Evolutionary conservation across 2,888 invertebrate genomes (phyloP).

Genomic region (Ophraella communa): DNA sequence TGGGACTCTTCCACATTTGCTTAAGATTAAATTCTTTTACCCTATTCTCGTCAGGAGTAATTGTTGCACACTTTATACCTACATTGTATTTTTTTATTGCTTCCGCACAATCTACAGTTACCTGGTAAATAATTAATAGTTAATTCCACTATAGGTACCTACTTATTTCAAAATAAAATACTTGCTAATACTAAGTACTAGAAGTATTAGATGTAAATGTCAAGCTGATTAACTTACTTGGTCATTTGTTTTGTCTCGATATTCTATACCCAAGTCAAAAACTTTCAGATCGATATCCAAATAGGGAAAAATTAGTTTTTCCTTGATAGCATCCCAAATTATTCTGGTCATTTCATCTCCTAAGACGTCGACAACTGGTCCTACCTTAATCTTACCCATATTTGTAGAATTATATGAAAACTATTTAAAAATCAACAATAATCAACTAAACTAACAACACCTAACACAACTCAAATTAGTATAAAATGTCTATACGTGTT

Average conservation of each 20-base stretch:
- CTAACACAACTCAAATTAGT: neutral
- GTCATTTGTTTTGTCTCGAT: conserved; percentile 92
- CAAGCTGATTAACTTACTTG: conserved; percentile 59
- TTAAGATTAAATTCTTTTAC: conserved; percentile 88
- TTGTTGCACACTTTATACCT: conserved; percentile 98
- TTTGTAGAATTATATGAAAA: conserved; percentile 23
- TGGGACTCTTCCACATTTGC: conserved; percentile 91
- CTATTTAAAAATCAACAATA: neutral
- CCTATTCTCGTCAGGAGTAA: conserved; percentile 96
- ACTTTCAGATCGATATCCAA: conserved; percentile 93
- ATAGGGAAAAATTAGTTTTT: conserved; percentile 95
- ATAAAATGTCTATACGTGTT: neutral
- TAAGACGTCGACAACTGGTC: conserved; percentile 89
- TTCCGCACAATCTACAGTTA: conserved; percentile 95
- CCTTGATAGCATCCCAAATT: conserved; percentile 98
- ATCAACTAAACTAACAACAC: neutral
- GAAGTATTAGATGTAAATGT: neutral
- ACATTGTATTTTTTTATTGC: conserved; percentile 97
- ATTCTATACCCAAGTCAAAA: conserved; percentile 94
- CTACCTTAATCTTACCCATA: conserved; percentile 76
- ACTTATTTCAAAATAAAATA: no score
- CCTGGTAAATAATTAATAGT: conserved; percentile 52
- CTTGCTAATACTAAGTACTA: no score
- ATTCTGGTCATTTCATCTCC: conserved; percentile 98
- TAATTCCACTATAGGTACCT: no score